Evolutionary conservation across 1,140 invertebrate genomes (phyloP).

Genomic region (Paraescarpia echinospica): DNA sequence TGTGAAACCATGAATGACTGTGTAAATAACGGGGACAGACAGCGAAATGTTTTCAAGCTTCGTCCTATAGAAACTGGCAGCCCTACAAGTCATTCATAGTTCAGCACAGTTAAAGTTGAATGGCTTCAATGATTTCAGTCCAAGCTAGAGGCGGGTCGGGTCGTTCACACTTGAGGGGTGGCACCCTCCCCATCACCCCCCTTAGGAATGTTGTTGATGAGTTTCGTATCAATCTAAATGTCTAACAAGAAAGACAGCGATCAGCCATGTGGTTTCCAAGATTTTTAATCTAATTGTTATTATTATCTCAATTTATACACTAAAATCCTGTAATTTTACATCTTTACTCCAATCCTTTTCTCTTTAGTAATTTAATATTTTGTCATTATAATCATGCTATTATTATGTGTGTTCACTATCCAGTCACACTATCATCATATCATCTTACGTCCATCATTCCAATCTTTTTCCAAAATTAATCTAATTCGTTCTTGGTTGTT

Average conservation of each 20-base stretch:
- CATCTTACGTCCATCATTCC: not conserved
- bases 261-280: too few species aligned
- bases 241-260: too few species aligned
- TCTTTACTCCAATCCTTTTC: too few species aligned
- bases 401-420: not conserved
- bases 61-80: not conserved
- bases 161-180: not conserved
- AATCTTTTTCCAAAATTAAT: not conserved
- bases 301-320: too few species aligned
- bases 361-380: not conserved
- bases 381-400: not conserved
- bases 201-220: too few species aligned
- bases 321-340: too few species aligned
- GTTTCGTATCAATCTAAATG: too few species aligned
- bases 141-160: not conserved
- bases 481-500: not conserved
- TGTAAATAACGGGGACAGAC: not conserved
- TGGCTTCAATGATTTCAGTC: not conserved
- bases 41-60: not conserved
- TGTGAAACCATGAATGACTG: not conserved
- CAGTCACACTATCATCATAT: too few species aligned
- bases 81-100: not conserved
- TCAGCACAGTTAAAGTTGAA: not conserved
- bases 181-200: not conserved
- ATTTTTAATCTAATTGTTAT: too few species aligned